These are phyloP conservation scores for Lasioglossum calceatum DNA, from an alignment of 2,888 invertebrate genomes.

Conservation along the genomic window DNA sequence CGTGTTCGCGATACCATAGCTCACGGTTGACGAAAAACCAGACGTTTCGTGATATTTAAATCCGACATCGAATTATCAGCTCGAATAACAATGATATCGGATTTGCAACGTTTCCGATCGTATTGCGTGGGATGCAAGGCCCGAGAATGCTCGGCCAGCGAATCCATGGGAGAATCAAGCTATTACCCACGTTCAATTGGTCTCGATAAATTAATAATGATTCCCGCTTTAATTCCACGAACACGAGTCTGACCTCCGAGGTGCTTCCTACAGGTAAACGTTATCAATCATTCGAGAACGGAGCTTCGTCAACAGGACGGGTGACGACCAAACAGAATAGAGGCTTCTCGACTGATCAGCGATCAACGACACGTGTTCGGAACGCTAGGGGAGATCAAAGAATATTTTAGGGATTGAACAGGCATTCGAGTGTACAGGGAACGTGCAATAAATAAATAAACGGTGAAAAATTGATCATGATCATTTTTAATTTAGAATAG, in stretches of 20 bases:
- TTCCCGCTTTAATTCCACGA: constrained; percentile 6
- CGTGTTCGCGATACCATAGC: background rate
- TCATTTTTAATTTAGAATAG: background rate
- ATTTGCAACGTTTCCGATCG: constrained; percentile 7
- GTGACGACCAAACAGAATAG: constrained; percentile 39
- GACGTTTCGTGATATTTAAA: background rate
- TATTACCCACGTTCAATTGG: constrained; percentile 20
- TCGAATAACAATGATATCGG: constrained; percentile 14
- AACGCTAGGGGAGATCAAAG: background rate
- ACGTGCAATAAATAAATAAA: background rate
- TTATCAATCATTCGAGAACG: constrained; percentile 74
- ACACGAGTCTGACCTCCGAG: constrained; percentile 13
- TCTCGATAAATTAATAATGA: constrained; percentile 18
- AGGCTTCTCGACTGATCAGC: constrained; percentile 50
- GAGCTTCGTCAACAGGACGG: constrained; percentile 29
- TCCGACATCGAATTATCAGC: constrained; percentile 3
- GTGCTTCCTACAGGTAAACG: constrained; percentile 35
- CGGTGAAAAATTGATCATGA: background rate
- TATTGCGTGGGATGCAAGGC: background rate
- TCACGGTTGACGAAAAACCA: background rate
- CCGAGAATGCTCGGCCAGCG: background rate
- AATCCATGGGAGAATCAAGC: constrained; percentile 4
- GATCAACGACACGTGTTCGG: constrained; percentile 3
- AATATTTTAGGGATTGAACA: background rate
- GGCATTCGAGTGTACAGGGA: background rate